These are phyloP conservation scores for Schrankia costaestrigalis DNA, from an alignment of 2,888 invertebrate genomes.

Conservation along the genomic window DNA sequence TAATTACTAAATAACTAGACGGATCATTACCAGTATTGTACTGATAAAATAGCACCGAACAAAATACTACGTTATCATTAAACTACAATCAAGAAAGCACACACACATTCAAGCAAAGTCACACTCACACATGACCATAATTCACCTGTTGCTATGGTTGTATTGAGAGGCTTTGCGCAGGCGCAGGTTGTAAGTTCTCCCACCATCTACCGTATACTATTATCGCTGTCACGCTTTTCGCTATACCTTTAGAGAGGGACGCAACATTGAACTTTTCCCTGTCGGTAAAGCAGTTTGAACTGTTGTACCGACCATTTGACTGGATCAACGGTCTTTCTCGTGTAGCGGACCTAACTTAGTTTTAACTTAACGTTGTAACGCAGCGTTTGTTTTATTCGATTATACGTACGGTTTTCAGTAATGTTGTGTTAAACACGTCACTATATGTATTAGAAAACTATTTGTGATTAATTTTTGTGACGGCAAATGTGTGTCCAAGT, in stretches of 20 bases:
- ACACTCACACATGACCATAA: slow-evolving; percentile 60
- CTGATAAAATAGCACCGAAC: slow-evolving; percentile 58
- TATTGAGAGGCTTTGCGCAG: slow-evolving; percentile 68
- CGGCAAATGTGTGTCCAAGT: slow-evolving; percentile 37
- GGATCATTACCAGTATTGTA: slow-evolving; percentile 43
- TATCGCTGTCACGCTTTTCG: slow-evolving; percentile 45
- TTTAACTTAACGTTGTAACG: slow-evolving; percentile 69
- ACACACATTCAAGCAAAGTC: slow-evolving; percentile 49
- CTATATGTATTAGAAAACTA: slow-evolving; percentile 48
- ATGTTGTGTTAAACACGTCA: slow-evolving; percentile 64
- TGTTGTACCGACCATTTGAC: slow-evolving; percentile 70
- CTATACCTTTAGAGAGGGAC: slow-evolving; percentile 41
- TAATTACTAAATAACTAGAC: slow-evolving; percentile 41
- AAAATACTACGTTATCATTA: slow-evolving; percentile 72
- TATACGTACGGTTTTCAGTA: slow-evolving; percentile 55
- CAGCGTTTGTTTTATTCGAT: slow-evolving; percentile 61
- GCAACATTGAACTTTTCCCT: slow-evolving; percentile 34
- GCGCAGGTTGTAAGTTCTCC: slow-evolving; percentile 73
- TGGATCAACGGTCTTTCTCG: slow-evolving; percentile 79
- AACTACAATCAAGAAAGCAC: slow-evolving; percentile 63
- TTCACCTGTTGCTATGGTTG: slow-evolving; percentile 74
- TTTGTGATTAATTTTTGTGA: slow-evolving; percentile 48
- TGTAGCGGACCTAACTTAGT: slow-evolving; percentile 74
- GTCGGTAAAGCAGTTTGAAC: slow-evolving; percentile 67
- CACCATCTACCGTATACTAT: slow-evolving; percentile 51